Base-by-base conservation (phyloP, 2,113 vertebrate genomes). In the Odontesthes bonariensis region DNA sequence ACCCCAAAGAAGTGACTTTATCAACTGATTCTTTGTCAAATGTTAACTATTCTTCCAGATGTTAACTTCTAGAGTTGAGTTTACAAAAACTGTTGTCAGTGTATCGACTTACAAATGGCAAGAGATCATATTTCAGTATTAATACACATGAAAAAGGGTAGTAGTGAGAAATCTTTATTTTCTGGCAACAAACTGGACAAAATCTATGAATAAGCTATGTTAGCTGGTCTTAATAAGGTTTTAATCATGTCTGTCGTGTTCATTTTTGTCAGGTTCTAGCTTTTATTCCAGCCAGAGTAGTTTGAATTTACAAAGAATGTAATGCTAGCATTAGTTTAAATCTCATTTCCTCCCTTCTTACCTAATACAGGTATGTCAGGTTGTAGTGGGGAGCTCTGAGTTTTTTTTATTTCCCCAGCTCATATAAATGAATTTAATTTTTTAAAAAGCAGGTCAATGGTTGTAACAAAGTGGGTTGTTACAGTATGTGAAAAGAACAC, bases 401-500 rank as follows among this genome's bases (percentile, higher is more conserved):
- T 23, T 69, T 62, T 55, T 60, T 32, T 60, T 54, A 9, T 58
- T 81, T 22, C 42, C 49, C 7, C 35, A 38, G 35, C 35, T 38
- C 5, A 38, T 38, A 10, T 38, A 8, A 8, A 38, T 2, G 35
- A 6, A 8, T 38, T 38, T 5, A 35, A 10, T 38, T 7, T 38
- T 38, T 38, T 38, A 8, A 16, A 66, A 69, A 49, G 7, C 10
- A 57, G 44, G 51, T 72, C 16, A 69, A 23, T 23, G 10, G 4
- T 61, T 51, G 66, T 60, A 71, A 68, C 32, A 57, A 62, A 67
- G 49, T 6, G 14, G 22, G 54, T 55, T 63, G 59, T 79, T 68
- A 38, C n/a, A 54, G 3, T 42, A 20, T 77, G 53, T 76, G 27
- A 73, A 75, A 54, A 71, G 55, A 71, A 82, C 80, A 82, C 79